Conservation (phyloP, 2,797 vertebrate species). For the Gouania willdenowi region DNA sequence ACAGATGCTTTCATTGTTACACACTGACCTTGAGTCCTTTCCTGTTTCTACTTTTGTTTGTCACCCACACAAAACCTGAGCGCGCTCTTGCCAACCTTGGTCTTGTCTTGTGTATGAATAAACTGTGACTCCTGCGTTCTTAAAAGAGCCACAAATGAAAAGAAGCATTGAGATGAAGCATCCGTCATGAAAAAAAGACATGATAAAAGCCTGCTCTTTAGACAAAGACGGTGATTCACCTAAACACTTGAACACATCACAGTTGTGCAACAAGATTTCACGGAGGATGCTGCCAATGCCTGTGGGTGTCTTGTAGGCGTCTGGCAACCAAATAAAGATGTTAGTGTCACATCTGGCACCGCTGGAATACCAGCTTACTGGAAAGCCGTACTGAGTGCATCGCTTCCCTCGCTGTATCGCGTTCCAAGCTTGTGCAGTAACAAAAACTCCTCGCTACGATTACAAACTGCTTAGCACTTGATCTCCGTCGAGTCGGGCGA, state of each 20-base stretch:
- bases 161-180: conserved; percentile 21
- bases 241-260: conserved; percentile 43
- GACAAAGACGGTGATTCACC: conserved; percentile 49
- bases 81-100: no score
- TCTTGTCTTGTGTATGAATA: no score
- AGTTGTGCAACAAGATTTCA: conserved; percentile 52
- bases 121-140: conserved; percentile 10
- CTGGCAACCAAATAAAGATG: conserved; percentile 54
- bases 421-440: conserved; percentile 9
- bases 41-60: conserved; percentile 12
- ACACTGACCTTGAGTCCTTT: conserved; percentile 30
- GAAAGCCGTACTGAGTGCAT: conserved; percentile 46
- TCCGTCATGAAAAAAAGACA: conserved; percentile 31
- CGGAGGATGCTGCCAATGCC: conserved; percentile 53
- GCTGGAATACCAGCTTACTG: conserved; percentile 36
- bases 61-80: conserved; percentile 38
- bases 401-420: conserved; percentile 19
- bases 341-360: conserved; percentile 66
- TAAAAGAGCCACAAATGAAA: conserved; percentile 23
- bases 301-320: conserved; percentile 58
- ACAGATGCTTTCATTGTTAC: no score
- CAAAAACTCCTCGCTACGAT: conserved; percentile 11
- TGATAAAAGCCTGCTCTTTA: conserved; percentile 43
- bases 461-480: conserved; percentile 12
- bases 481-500: conserved; percentile 15